Evolutionary conservation across 1,140 invertebrate species (phyloP).

Genomic region (Hylyphantes graminicola): DNA sequence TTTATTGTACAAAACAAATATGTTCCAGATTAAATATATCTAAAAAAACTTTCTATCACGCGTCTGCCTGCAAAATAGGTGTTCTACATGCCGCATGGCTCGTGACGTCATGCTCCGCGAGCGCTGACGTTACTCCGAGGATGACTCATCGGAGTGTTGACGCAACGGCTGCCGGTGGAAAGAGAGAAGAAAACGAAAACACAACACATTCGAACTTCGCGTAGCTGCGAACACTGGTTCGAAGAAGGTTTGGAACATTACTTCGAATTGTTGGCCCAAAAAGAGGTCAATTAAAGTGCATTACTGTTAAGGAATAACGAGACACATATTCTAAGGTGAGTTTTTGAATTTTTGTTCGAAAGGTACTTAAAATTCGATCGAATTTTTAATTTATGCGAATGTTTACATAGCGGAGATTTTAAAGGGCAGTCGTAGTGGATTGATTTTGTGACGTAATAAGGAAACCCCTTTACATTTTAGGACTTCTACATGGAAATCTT

Average conservation of each 20-base stretch:
- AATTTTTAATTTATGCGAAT: not conserved
- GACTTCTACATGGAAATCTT: not conserved
- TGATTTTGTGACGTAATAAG: conserved; percentile 21
- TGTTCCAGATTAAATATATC: no score
- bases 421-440: conserved; percentile 13
- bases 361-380: not conserved
- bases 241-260: not conserved
- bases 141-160: conserved; percentile 54
- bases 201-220: conserved; percentile 23
- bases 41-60: not conserved
- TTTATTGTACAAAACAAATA: no score
- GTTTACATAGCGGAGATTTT: not conserved
- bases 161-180: conserved; percentile 41
- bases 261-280: not conserved
- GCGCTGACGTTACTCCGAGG: conserved; percentile 45
- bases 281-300: conserved; percentile 8
- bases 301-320: conserved; percentile 22
- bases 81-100: conserved; percentile 56
- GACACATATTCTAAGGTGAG: conserved; percentile 2
- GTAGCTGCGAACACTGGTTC: not conserved
- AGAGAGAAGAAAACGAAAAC: conserved; percentile 13
- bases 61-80: conserved; percentile 40
- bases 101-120: conserved; percentile 59
- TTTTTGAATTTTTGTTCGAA: not conserved
- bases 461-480: conserved; percentile 12